These are phyloP conservation scores for Lepisosteus oculatus DNA, from an alignment of 2,113 vertebrate genomes.

Conservation along the genomic window DNA sequence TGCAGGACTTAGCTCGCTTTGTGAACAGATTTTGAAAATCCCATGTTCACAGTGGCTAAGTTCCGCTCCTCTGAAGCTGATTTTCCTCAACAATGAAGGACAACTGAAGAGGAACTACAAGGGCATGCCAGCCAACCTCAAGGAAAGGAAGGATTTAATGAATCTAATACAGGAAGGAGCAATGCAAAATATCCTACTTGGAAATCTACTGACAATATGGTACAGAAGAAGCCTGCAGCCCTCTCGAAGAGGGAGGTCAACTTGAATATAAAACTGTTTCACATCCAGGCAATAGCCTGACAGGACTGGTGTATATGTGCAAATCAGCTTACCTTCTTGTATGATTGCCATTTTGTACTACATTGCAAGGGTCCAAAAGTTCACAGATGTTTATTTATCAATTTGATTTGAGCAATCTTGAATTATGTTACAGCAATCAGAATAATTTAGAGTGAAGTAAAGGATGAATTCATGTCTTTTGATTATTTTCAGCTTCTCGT, in stretches of 20 bases:
- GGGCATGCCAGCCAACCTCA: neutral
- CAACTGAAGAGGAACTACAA: neutral
- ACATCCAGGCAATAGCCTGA: too few relatives aligned
- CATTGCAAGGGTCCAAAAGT: too few relatives aligned
- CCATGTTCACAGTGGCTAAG: constrained; percentile 86
- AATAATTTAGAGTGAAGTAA: too few relatives aligned
- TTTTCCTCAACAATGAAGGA: neutral
- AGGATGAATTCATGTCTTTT: too few relatives aligned
- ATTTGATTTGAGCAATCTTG: too few relatives aligned
- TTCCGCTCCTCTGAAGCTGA: constrained; percentile 70
- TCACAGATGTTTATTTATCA: too few relatives aligned
- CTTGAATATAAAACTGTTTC: neutral
- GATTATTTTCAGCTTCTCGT: too few relatives aligned
- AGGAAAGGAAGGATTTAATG: neutral
- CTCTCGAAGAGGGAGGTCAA: constrained; percentile 43
- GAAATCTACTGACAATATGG: constrained; percentile 52
- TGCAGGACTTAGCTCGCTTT: constrained; percentile 77
- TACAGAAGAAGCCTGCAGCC: constrained; percentile 44
- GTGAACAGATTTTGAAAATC: constrained; percentile 74
- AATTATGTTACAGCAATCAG: too few relatives aligned
- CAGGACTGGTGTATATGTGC: too few relatives aligned
- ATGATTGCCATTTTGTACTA: too few relatives aligned
- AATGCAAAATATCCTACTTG: constrained; percentile 56
- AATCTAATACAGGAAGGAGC: constrained; percentile 53
- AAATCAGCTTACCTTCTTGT: too few relatives aligned